phyloP scores from a whole-genome alignment of 2,888 invertebrate species.

The Ptychoptera albimana region DNA sequence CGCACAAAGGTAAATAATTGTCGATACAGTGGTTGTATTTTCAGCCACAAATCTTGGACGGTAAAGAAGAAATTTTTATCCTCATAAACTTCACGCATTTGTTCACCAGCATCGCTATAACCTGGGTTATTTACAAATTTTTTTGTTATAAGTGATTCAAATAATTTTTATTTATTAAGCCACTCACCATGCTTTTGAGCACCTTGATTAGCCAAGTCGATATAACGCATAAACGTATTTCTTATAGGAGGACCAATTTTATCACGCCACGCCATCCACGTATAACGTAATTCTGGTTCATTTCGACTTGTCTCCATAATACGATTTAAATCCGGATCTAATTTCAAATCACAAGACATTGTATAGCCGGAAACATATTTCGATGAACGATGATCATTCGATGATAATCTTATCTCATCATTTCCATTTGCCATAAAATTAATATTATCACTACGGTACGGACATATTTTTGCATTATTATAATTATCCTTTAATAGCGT shows the following conservation, averaged over 20 bases:
- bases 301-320: conserved; percentile 57
- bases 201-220: conserved; percentile 64
- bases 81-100: conserved; percentile 62
- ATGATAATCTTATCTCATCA: background rate
- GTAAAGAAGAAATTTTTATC: conserved; percentile 45
- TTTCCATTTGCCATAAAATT: background rate
- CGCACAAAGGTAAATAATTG: conserved; percentile 73
- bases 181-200: conserved; percentile 52
- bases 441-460: conserved; percentile 32
- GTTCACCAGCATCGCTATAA: conserved; percentile 63
- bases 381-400: conserved; percentile 4
- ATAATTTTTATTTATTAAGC: too few species aligned
- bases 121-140: background rate
- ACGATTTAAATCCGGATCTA: conserved; percentile 42
- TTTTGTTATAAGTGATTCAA: too few species aligned
- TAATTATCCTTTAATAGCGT: conserved; percentile 67
- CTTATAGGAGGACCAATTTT: conserved; percentile 60
- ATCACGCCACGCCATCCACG: conserved; percentile 71
- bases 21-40: conserved; percentile 58
- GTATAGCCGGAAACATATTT: conserved; percentile 20
- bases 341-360: conserved; percentile 40
- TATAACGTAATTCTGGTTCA: conserved; percentile 55
- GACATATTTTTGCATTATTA: conserved; percentile 54
- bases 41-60: conserved; percentile 40
- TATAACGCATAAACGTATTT: conserved; percentile 60